phyloP scores from a whole-genome alignment of 2,888 invertebrate genomes.

The Boloria euphrosyne region DNA sequence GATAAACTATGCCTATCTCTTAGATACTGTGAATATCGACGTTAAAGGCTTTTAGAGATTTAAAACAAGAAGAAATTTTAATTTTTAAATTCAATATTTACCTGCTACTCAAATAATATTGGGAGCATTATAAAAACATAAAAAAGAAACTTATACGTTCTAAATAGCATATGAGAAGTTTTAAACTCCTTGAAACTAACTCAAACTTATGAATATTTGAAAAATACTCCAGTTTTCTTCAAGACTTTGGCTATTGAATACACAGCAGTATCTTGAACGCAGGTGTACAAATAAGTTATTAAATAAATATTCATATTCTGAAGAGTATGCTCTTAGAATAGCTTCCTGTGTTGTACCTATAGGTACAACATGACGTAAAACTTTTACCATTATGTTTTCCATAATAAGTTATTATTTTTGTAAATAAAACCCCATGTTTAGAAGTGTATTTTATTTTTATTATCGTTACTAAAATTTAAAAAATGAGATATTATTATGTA shows the following conservation, averaged over 20 bases:
- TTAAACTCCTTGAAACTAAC: slow-evolving; percentile 16
- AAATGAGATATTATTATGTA: too few relatives aligned
- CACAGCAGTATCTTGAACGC: slow-evolving; percentile 37
- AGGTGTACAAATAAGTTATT: slow-evolving; percentile 50
- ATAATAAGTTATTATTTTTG: slow-evolving; percentile 10
- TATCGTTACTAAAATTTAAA: too few relatives aligned
- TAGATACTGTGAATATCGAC: too few relatives aligned
- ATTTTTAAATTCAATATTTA: background rate
- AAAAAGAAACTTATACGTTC: background rate
- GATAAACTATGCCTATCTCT: too few relatives aligned
- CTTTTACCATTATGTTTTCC: slow-evolving; percentile 13
- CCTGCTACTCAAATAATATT: background rate
- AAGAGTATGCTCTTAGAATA: slow-evolving; percentile 40
- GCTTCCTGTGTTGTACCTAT: slow-evolving; percentile 36
- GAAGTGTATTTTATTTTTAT: too few relatives aligned
- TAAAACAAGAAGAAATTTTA: background rate
- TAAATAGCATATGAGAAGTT: slow-evolving; percentile 22
- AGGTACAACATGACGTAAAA: too few relatives aligned
- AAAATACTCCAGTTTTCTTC: slow-evolving; percentile 38
- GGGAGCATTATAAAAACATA: too few relatives aligned
- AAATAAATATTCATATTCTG: slow-evolving; percentile 50
- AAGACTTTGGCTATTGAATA: slow-evolving; percentile 47
- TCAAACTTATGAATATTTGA: slow-evolving; percentile 37
- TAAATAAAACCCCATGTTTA: background rate
- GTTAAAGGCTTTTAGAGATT: too few relatives aligned